Base-by-base conservation (phyloP, 2,113 vertebrate genomes). In the rabbit (Oryctolagus cuniculus) region DNA sequence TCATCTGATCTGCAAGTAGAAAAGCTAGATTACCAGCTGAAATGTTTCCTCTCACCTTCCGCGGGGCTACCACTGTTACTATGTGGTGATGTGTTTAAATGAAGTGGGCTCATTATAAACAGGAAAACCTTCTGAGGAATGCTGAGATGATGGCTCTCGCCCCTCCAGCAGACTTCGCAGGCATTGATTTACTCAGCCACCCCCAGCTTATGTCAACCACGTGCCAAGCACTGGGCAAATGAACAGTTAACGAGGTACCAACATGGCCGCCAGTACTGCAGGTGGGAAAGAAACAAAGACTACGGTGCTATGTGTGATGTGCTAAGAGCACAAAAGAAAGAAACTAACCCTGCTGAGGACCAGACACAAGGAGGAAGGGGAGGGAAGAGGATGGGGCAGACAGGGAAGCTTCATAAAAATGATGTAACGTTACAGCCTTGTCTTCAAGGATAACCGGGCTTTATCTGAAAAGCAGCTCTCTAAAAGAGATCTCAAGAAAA, bases 81-180 rank as follows among this genome's bases (percentile, higher is more conserved):
- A 31, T 24, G 7, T 19, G 55, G 29, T 22, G 19, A 74, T 44
- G 25, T 12, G 24, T 92, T 93, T 77, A 92, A 93, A 73, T 82
- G 72, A 77, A 92, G 25, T 63, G 6, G 64, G 66, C 29, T 36
- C 21, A 38, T 89, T 79, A 87, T 24, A 38, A 86, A 73, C 51
- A 89, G 69, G 64, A 93, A 94, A 34, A 19, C 61, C 61, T 34
- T 11, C 79, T 91, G 91, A 84, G 80, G 87, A 78, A 70, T 51
- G 49, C 73, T 34, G 64, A 77, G 34, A 79, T 10, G 21, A 80
- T 0, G 13, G 61, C 34, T 70, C 67, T 80, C 10, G 1, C 16
- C 78, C n/a, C 55, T 17, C 78, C 34, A 21, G 25, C 24, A 74
- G 31, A 55, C 38, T 29, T 84, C 85, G 36, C 15, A 36, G 67